Base-by-base conservation (phyloP, 1,140 invertebrate species). In the Zaprionus capensis region DNA sequence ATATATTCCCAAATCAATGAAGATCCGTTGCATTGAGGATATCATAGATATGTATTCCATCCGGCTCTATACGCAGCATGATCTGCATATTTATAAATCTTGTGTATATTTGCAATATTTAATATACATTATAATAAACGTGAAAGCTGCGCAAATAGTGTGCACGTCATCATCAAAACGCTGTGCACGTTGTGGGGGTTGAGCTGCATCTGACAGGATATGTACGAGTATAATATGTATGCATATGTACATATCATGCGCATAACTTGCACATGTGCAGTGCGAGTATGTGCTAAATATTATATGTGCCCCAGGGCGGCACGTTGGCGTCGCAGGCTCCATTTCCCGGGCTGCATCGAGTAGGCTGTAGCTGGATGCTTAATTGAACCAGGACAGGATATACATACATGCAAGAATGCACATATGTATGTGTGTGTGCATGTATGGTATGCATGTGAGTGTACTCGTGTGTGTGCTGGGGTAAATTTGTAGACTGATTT, bases 141-240 rank as follows among this genome's bases (percentile, higher is more conserved):
- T 17, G 6, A 17, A 44, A 9, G 9, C 6, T 41, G 38, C 5
- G 36, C 14, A 38, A 38, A 38, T 4, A 15, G 34, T 38, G 57
- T 14, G 57, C 38, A 14, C 14, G 38, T 24, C 28, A 51, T 24
- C 28, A 51, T 51, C 28, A 34, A 49, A 15, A 46, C 34, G 22
- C 20, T 6, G 44, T 44, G 36, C 28, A 22, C 12, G 44, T 34
- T 59, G 49, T 20, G 59, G 7, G 68, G 59, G 59, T 22, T 31
- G 20, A 63, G 15, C 34, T 56, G 68, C 61, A 51, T 2, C 22
- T 51, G 41, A 17, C 41, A 44, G 41, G 41, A 17, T 17, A 17
- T 44, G n/a, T 28, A 28, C 4, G 24, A 24, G 24, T 44, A 4
- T 7, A 15, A 15, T 7, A 17, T 5, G 7, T 44, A 6, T 7